These are phyloP conservation scores for Orgyia antiqua DNA, from an alignment of 2,888 invertebrate genomes.

Conservation along the genomic window DNA sequence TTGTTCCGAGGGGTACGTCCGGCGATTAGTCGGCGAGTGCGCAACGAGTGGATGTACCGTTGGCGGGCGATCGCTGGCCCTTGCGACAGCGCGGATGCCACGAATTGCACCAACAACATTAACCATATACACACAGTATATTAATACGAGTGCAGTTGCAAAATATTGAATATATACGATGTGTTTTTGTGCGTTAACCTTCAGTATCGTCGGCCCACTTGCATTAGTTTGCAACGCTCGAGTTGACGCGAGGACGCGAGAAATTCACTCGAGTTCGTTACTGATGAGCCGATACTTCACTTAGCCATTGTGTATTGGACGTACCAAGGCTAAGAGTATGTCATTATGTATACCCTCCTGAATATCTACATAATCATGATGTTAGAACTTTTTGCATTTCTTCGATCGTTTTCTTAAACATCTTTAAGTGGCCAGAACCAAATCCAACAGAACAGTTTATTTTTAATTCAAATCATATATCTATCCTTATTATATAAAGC, in stretches of 20 bases:
- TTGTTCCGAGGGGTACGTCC: constrained; percentile 66
- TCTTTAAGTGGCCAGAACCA: too few relatives aligned
- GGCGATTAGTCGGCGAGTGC: constrained; percentile 63
- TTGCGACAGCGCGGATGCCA: constrained; percentile 74
- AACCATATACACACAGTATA: constrained; percentile 56
- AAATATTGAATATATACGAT: constrained; percentile 62
- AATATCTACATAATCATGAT: too few relatives aligned
- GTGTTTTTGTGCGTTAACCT: constrained; percentile 69
- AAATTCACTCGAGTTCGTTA: constrained; percentile 29
- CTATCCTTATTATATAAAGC: too few relatives aligned
- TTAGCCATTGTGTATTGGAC: too few relatives aligned
- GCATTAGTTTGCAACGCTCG: constrained; percentile 69
- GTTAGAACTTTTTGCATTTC: too few relatives aligned
- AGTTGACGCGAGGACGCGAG: constrained; percentile 62
- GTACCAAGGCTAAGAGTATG: too few relatives aligned
- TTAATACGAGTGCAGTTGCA: constrained; percentile 72
- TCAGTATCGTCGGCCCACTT: constrained; percentile 63
- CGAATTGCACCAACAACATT: constrained; percentile 61
- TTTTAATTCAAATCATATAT: too few relatives aligned
- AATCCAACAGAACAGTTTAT: too few relatives aligned
- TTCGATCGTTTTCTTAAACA: too few relatives aligned
- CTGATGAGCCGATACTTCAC: too few relatives aligned
- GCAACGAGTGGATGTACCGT: constrained; percentile 69
- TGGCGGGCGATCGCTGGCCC: constrained; percentile 43
- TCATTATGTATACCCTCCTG: too few relatives aligned